These are phyloP conservation scores for Keiferia lycopersicella DNA, from an alignment of 2,888 invertebrate genomes.

Conservation along the genomic window DNA sequence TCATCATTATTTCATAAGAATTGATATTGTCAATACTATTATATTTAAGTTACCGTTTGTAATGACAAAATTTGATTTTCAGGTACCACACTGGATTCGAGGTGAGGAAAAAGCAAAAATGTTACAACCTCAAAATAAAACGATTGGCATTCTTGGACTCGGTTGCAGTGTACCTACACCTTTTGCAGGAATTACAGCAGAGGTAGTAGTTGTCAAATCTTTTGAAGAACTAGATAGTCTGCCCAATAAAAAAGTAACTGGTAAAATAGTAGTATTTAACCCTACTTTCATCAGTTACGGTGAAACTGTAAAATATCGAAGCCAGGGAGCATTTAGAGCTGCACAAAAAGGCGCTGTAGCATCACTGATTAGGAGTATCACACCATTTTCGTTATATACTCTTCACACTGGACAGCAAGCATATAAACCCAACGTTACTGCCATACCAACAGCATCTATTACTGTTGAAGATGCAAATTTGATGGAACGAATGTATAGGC, in stretches of 20 bases:
- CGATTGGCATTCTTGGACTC: conserved; percentile 84
- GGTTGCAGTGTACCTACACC: conserved; percentile 86
- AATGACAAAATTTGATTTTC: conserved; percentile 25
- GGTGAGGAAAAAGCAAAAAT: conserved; percentile 84
- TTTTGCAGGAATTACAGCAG: conserved; percentile 84
- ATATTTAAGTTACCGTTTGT: neutral
- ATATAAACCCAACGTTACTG: conserved; percentile 79
- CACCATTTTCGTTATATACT: conserved; percentile 87
- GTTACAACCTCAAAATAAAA: conserved; percentile 80
- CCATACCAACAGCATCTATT: conserved; percentile 87
- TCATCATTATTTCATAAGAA: too few species aligned
- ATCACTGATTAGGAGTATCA: conserved; percentile 85
- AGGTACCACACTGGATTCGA: conserved; percentile 76
- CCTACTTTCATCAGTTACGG: conserved; percentile 84
- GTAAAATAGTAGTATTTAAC: conserved; percentile 90
- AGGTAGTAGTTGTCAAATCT: conserved; percentile 85
- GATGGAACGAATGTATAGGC: conserved; percentile 81
- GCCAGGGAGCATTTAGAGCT: conserved; percentile 83
- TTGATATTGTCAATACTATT: too few species aligned
- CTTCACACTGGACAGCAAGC: conserved; percentile 87
- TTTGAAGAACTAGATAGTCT: conserved; percentile 84
- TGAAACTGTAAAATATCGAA: conserved; percentile 84
- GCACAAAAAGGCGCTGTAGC: conserved; percentile 88
- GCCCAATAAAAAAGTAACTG: conserved; percentile 69
- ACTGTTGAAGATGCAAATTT: conserved; percentile 89